Evolutionary conservation across 2,113 vertebrate species (phyloP).

Genomic region (Hippopotamus amphibius): DNA sequence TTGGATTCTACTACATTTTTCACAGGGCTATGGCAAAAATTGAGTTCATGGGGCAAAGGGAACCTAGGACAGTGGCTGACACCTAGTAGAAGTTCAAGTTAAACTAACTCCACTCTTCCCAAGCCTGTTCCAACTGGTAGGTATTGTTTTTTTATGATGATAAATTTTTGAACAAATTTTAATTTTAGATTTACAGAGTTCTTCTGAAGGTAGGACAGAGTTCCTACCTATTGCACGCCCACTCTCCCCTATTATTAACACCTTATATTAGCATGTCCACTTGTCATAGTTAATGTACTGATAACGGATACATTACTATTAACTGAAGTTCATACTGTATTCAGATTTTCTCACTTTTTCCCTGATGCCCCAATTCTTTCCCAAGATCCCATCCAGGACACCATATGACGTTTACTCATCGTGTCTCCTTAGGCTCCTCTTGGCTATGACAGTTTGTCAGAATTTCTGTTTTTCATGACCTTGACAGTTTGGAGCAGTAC

Average conservation of each 20-base stretch:
- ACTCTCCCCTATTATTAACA: not conserved
- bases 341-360: not conserved
- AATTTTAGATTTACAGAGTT: not conserved
- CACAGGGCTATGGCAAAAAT: not conserved
- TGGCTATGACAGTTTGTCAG: not conserved
- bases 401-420: fast-evolving
- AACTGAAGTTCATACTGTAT: not conserved
- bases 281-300: not conserved
- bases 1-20: fast-evolving
- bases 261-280: not conserved
- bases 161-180: not conserved
- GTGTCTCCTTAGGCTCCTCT: not conserved
- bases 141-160: not conserved
- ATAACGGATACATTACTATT: not conserved
- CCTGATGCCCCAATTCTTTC: not conserved
- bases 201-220: not conserved
- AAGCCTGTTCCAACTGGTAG: not conserved
- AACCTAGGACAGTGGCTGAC: not conserved
- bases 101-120: not conserved
- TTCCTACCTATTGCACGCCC: not conserved
- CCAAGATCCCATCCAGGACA: not conserved
- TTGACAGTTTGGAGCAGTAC: not conserved
- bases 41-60: not conserved
- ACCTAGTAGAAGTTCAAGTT: not conserved
- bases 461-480: not conserved